These are phyloP conservation scores for Phylloscopus collybita DNA, from an alignment of 2,797 vertebrate genomes.

Conservation along the genomic window DNA sequence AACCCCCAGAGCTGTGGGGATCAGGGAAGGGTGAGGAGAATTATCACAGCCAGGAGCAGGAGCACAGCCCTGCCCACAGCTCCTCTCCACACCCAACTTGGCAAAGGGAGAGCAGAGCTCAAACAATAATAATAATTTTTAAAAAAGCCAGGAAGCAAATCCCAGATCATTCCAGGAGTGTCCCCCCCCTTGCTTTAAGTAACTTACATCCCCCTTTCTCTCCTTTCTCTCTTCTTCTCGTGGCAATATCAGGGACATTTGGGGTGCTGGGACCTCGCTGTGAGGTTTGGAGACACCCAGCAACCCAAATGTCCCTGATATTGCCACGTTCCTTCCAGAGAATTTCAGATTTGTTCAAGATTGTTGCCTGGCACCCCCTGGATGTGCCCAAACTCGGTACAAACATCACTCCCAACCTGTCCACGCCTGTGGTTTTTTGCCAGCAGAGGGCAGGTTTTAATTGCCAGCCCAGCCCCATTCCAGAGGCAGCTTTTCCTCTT, in stretches of 20 bases:
- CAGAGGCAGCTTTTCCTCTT: neutral
- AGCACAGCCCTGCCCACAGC: neutral
- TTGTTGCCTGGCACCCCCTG: neutral
- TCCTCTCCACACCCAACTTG: neutral
- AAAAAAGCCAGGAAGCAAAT: neutral
- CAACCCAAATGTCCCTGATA: neutral
- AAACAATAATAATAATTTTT: neutral
- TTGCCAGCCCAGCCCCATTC: constrained; percentile 24
- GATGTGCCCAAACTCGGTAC: neutral
- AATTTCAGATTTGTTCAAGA: neutral
- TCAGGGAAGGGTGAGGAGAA: neutral
- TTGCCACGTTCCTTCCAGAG: fast-evolving
- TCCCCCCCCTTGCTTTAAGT: neutral
- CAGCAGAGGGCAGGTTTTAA: neutral
- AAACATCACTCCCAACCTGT: neutral
- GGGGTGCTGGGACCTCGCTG: neutral
- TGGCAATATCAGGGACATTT: neutral
- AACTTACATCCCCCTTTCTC: fast-evolving
- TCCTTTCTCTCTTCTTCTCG: neutral
- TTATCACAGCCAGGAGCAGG: neutral
- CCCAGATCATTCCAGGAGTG: neutral
- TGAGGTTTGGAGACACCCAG: neutral
- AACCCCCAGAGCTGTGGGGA: neutral
- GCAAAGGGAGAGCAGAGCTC: neutral
- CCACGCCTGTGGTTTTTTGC: neutral